These are phyloP conservation scores for Heliocidaris tuberculata DNA, from an alignment of 35 echinoderm and acorn worm species.

Conservation along the genomic window DNA sequence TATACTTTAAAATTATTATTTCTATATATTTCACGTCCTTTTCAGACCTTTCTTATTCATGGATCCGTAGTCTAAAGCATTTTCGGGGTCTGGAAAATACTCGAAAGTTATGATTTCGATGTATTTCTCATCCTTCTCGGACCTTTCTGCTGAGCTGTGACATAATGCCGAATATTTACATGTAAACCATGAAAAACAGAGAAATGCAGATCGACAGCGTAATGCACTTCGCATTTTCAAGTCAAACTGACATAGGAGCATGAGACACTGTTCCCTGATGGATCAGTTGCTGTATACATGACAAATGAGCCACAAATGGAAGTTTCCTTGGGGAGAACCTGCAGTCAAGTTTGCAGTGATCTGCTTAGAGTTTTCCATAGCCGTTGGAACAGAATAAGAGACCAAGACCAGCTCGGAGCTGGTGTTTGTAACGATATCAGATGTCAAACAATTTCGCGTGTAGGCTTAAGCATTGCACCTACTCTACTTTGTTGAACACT, in stretches of 20 bases:
- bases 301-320: not conserved
- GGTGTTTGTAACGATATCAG: not conserved
- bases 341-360: not conserved
- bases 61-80: no score
- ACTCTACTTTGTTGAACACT: not conserved
- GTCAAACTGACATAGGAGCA: not conserved
- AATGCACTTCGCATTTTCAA: not conserved
- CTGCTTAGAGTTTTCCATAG: not conserved
- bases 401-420: not conserved
- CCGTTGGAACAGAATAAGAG: not conserved
- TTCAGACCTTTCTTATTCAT: no score
- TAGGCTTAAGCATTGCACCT: no score
- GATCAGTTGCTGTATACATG: slow-evolving; percentile 31
- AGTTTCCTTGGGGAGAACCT: not conserved
- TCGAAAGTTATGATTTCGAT: no score
- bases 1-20: no score
- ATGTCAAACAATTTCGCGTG: not conserved
- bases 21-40: no score
- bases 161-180: no score
- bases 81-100: no score
- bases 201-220: not conserved
- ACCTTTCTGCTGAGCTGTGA: no score
- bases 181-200: no score
- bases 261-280: not conserved
- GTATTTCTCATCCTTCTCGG: no score